phyloP scores from a whole-genome alignment of 2,113 vertebrate genomes.

The Columba janthina region DNA sequence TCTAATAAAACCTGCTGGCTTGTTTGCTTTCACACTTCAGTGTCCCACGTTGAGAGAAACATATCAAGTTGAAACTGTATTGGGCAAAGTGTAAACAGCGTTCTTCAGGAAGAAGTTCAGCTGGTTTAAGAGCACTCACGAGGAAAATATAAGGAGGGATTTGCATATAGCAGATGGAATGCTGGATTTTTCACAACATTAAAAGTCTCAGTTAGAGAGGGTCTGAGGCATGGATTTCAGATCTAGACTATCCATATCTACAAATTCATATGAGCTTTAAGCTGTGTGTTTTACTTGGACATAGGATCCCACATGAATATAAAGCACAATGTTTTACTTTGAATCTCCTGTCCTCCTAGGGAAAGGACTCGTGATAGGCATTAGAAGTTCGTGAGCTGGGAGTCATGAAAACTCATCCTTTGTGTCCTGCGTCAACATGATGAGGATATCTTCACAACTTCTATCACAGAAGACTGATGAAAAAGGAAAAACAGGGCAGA shows the following conservation, averaged over 20 bases:
- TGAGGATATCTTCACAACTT: too few relatives aligned
- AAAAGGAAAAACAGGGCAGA: neutral
- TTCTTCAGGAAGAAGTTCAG: slow-evolving; percentile 18
- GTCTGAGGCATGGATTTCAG: neutral
- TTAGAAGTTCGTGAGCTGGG: rapidly evolving
- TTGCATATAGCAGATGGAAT: slow-evolving; percentile 16
- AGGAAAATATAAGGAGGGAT: slow-evolving; percentile 32
- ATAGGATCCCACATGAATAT: neutral
- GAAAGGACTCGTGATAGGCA: neutral
- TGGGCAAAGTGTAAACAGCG: neutral
- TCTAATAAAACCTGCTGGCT: slow-evolving; percentile 3
- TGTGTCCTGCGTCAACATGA: neutral
- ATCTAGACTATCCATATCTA: neutral
- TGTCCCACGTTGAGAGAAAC: neutral
- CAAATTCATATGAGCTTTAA: neutral
- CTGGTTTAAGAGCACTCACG: slow-evolving; percentile 16
- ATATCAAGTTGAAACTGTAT: neutral
- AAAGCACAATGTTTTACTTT: neutral
- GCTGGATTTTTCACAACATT: neutral
- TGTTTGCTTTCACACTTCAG: slow-evolving; percentile 3
- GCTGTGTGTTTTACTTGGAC: neutral
- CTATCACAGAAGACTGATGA: neutral
- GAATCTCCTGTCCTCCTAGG: neutral
- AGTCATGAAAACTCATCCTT: neutral
- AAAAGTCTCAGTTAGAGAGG: neutral